phyloP scores from a whole-genome alignment of 2,888 invertebrate genomes.

The Ctenicera cuprea region DNA sequence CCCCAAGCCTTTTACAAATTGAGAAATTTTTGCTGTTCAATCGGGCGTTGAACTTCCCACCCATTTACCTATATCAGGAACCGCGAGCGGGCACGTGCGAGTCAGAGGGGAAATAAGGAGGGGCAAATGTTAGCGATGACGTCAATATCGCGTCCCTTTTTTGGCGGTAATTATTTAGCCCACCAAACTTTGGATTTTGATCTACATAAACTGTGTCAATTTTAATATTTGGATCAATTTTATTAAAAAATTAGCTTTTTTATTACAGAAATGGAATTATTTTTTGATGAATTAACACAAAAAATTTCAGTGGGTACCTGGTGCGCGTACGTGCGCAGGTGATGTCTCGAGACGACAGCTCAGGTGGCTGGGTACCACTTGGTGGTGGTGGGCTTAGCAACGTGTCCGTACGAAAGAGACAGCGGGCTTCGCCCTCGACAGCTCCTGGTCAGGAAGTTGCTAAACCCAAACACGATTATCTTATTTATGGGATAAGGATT shows the following conservation, averaged over 20 bases:
- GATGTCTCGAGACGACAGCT: constrained; percentile 98
- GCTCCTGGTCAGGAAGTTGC: constrained; percentile 65
- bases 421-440: constrained; percentile 68
- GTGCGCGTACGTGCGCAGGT: constrained; percentile 99
- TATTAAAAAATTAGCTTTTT: too few relatives aligned
- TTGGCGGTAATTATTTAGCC: too few relatives aligned
- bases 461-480: constrained; percentile 88
- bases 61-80: constrained; percentile 66
- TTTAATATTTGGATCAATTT: too few relatives aligned
- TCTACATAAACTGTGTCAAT: too few relatives aligned
- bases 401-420: constrained; percentile 91
- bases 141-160: constrained; percentile 55
- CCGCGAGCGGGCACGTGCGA: constrained; percentile 52
- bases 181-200: too few relatives aligned
- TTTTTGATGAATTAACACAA: too few relatives aligned
- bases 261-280: too few relatives aligned
- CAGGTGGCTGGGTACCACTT: constrained; percentile 96
- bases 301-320: constrained; percentile 91
- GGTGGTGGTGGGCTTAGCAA: constrained; percentile 96
- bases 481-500: constrained; percentile 94
- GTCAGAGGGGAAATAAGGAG: constrained; percentile 25
- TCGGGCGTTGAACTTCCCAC: constrained; percentile 64
- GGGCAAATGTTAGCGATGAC: constrained; percentile 60
- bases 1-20: background rate
- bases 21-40: background rate